phyloP scores from a whole-genome alignment of 2,797 vertebrate genomes.

The Graptemys geographica region DNA sequence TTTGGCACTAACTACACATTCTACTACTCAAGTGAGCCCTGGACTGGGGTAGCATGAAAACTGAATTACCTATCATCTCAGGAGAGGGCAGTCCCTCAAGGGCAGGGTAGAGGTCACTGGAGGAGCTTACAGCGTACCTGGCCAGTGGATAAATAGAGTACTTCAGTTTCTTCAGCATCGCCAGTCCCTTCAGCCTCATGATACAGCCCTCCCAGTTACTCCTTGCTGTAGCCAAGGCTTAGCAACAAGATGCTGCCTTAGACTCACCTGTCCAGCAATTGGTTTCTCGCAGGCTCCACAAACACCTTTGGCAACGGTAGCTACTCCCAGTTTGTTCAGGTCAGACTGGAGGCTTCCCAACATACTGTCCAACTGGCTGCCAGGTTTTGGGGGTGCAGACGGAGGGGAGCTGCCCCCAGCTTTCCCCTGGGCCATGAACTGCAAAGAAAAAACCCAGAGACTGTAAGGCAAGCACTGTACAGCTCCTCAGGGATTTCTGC shows the following conservation, averaged over 20 bases:
- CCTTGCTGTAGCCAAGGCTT: conserved; percentile 31
- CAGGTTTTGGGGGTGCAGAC: conserved; percentile 86
- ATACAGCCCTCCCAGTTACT: conserved; percentile 46
- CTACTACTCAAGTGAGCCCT: conserved; percentile 75
- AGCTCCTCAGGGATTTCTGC: too few relatives aligned
- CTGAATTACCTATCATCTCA: conserved; percentile 78
- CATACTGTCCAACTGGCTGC: conserved; percentile 97
- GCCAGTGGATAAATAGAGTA: conserved; percentile 78
- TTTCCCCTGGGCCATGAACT: too few relatives aligned
- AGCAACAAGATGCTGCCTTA: conserved; percentile 47
- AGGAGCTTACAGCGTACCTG: conserved; percentile 78
- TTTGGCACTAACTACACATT: conserved; percentile 14
- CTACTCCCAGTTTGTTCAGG: conserved; percentile 92
- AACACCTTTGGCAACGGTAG: conserved; percentile 94
- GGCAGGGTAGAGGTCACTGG: conserved; percentile 76
- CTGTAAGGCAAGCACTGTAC: too few relatives aligned
- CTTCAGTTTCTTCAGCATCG: conserved; percentile 76
- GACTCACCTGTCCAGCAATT: conserved; percentile 93
- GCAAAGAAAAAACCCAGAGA: too few relatives aligned
- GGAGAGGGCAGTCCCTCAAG: conserved; percentile 77
- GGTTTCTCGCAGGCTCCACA: conserved; percentile 98
- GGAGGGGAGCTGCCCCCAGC: too few relatives aligned
- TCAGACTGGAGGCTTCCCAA: conserved; percentile 95
- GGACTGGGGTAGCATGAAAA: conserved; percentile 76
- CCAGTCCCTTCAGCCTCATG: conserved; percentile 65